These are phyloP conservation scores for Nanorana parkeri DNA, from an alignment of 2,113 vertebrate genomes.

Conservation along the genomic window DNA sequence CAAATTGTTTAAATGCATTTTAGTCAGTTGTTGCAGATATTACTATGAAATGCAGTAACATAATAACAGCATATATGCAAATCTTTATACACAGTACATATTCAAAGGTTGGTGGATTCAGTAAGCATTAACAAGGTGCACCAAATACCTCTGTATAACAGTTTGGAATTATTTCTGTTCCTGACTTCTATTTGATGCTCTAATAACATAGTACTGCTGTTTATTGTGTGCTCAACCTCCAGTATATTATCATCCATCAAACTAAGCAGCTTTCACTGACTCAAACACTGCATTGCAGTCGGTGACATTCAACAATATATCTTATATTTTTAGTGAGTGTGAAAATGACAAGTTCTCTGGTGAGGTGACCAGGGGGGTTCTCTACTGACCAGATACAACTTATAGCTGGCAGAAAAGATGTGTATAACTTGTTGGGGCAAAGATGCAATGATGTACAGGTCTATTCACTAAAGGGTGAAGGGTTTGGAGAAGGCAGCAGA, in stretches of 20 bases:
- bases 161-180: background rate
- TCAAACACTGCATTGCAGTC: background rate
- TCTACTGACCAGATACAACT: background rate
- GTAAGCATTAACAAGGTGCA: too few species aligned
- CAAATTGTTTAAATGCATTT: too few species aligned
- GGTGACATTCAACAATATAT: background rate
- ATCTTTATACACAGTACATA: too few species aligned
- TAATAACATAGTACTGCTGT: background rate
- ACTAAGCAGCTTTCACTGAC: constrained; percentile 1
- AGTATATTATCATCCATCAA: constrained; percentile 27
- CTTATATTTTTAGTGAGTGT: background rate
- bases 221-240: constrained; percentile 20
- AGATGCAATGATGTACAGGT: too few species aligned
- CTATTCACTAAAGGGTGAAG: too few species aligned
- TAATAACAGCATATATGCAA: too few species aligned
- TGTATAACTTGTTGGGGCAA: too few species aligned
- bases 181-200: constrained; percentile 3
- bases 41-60: too few species aligned
- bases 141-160: too few species aligned
- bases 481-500: too few species aligned
- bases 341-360: background rate
- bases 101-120: too few species aligned
- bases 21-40: too few species aligned
- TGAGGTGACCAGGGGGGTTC: background rate
- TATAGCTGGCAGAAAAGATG: background rate